phyloP scores from a whole-genome alignment of 2,797 vertebrate species.

The Sebastes iracundus region DNA sequence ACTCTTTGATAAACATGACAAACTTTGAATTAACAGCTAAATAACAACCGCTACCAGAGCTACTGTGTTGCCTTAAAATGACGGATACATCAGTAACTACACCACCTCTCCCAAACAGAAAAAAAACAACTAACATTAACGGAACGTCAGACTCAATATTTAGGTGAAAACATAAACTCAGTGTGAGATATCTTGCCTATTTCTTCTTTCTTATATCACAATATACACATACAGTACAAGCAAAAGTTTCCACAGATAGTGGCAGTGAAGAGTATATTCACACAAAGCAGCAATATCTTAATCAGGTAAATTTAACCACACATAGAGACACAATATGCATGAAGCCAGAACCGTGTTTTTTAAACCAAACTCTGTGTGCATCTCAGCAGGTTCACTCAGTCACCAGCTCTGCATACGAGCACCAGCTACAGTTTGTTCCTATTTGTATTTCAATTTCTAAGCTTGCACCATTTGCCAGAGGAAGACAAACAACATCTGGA shows the following conservation, averaged over 20 bases:
- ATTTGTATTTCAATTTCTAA: not conserved
- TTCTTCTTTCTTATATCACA: too few relatives aligned
- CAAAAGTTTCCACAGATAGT: too few relatives aligned
- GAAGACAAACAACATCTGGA: constrained; percentile 13
- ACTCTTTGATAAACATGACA: not conserved
- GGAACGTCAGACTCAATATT: too few relatives aligned
- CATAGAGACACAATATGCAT: not conserved
- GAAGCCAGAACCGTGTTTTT: not conserved
- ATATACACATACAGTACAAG: too few relatives aligned
- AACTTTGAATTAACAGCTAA: not conserved
- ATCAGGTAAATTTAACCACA: not conserved
- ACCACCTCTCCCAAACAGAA: too few relatives aligned
- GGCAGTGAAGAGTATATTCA: not conserved
- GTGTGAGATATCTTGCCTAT: too few relatives aligned
- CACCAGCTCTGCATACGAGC: not conserved
- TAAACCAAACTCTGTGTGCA: not conserved
- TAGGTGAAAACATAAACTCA: too few relatives aligned
- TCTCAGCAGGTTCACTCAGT: not conserved
- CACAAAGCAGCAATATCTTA: not conserved
- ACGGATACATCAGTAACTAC: not conserved
- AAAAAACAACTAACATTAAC: too few relatives aligned
- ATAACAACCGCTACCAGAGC: not conserved
- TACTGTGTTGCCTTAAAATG: not conserved
- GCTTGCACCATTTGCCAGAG: not conserved
- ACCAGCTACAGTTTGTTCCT: not conserved